Conservation (phyloP, 2,888 invertebrate species). For the Enoplolaimus lenunculus region DNA sequence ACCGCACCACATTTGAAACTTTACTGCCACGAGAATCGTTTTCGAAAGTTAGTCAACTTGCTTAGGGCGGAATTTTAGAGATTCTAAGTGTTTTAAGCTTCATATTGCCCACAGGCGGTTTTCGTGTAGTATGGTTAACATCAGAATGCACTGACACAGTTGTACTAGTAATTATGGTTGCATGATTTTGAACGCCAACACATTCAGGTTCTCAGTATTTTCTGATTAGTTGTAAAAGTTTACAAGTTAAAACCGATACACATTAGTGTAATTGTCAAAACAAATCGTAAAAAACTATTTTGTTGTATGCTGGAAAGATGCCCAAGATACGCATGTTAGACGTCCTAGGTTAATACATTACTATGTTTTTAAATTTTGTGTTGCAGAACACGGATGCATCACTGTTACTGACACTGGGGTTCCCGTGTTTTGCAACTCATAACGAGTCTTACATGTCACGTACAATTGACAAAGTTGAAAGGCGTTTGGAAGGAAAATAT, state of each 20-base stretch:
- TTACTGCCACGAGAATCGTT: conserved; percentile 91
- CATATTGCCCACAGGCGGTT: not conserved
- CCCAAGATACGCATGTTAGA: no score
- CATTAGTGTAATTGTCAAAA: no score
- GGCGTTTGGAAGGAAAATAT: conserved; percentile 61
- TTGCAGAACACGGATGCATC: conserved; percentile 77
- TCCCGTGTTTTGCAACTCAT: conserved; percentile 95
- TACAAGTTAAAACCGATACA: no score
- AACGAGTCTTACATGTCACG: conserved; percentile 71
- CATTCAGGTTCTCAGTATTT: no score
- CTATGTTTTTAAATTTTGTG: conserved; percentile 9
- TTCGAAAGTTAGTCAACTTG: conserved; percentile 61
- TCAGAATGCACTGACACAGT: no score
- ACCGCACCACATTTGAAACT: conserved; percentile 94
- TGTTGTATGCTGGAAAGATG: no score
- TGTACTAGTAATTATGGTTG: not conserved
- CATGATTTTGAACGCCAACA: no score
- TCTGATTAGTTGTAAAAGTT: no score
- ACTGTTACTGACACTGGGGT: conserved; percentile 77
- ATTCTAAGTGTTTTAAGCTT: not conserved
- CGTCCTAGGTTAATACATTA: not conserved
- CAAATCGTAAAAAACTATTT: no score
- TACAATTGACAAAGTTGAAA: conserved; percentile 59
- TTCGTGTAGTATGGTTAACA: no score
- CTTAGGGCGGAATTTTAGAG: not conserved